Percentiles rank a stretch among this genome's conserved stretches.
Evolutionary conservation across 1,140 invertebrate species (phyloP).

Genomic region (Physella acuta): DNA sequence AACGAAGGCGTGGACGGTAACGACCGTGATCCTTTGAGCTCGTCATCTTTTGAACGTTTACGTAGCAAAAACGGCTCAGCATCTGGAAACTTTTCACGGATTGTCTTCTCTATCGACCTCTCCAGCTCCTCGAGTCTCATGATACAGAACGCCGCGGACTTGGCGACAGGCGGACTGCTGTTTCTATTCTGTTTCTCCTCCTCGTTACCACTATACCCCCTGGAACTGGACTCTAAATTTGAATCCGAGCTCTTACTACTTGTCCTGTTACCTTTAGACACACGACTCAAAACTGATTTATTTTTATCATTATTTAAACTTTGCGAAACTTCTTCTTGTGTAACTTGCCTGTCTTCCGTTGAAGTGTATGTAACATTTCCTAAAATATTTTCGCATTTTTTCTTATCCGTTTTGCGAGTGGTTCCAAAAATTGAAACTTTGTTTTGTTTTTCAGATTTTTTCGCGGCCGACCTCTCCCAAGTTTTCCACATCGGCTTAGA

Average conservation of each 20-base stretch:
- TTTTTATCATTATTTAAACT: no score
- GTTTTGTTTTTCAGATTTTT: neutral
- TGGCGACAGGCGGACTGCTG: constrained; percentile 6
- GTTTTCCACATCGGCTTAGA: constrained; percentile 23
- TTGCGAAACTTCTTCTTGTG: neutral
- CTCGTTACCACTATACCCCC: neutral
- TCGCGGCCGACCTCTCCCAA: constrained; percentile 16
- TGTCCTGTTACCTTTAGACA: neutral
- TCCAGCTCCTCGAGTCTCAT: constrained; percentile 30
- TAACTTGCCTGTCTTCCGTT: neutral
- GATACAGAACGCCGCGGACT: constrained; percentile 28
- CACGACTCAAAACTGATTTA: neutral
- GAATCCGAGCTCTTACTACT: neutral
- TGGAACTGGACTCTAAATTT: neutral
- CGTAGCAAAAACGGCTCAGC: constrained; percentile 18
- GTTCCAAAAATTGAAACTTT: constrained; percentile 21
- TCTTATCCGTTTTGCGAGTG: constrained; percentile 2
- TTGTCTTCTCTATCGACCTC: constrained; percentile 27
- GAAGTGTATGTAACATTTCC: no score
- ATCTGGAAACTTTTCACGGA: constrained; percentile 30
- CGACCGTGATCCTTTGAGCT: constrained; percentile 15
- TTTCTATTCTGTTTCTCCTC: neutral
- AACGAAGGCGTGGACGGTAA: constrained; percentile 16
- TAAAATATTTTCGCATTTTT: neutral
- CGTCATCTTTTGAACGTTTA: constrained; percentile 9